phyloP scores from a whole-genome alignment of 2,888 invertebrate genomes.

The Thelaira solivaga region DNA sequence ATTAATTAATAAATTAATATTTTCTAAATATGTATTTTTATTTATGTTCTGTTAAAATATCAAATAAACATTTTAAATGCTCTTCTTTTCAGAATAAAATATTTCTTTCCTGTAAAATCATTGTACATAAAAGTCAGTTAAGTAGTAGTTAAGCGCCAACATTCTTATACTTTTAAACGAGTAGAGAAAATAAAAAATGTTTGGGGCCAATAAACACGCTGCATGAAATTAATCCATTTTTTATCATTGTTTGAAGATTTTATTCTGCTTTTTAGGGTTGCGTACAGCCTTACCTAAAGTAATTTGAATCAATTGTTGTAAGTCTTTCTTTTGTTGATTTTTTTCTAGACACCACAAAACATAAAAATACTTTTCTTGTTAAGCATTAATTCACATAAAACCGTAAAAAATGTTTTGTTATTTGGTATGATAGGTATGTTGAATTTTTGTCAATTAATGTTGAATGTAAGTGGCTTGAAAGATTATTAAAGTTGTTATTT shows the following conservation, averaged over 20 bases:
- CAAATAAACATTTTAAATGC: too few species aligned
- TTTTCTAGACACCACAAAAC: constrained; percentile 32
- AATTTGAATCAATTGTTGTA: constrained; percentile 21
- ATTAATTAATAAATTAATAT: too few species aligned
- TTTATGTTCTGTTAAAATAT: too few species aligned
- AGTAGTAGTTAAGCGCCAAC: too few species aligned
- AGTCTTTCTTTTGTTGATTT: background rate
- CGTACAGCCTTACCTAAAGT: background rate
- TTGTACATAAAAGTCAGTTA: too few species aligned
- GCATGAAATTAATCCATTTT: background rate
- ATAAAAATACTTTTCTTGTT: constrained; percentile 54
- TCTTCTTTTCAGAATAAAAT: too few species aligned
- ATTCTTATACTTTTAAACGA: background rate
- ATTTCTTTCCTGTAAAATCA: too few species aligned
- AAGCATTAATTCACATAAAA: constrained; percentile 16
- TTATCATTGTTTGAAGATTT: background rate
- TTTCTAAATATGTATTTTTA: too few species aligned
- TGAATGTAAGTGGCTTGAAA: background rate
- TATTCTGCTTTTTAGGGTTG: background rate
- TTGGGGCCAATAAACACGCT: constrained; percentile 6
- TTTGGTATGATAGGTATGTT: constrained; percentile 11
- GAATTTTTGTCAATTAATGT: background rate
- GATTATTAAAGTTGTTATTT: constrained; percentile 4
- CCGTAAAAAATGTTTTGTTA: constrained; percentile 46
- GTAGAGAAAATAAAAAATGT: background rate